Conservation (phyloP, 1,140 invertebrate species). For the Cylas formicarius region DNA sequence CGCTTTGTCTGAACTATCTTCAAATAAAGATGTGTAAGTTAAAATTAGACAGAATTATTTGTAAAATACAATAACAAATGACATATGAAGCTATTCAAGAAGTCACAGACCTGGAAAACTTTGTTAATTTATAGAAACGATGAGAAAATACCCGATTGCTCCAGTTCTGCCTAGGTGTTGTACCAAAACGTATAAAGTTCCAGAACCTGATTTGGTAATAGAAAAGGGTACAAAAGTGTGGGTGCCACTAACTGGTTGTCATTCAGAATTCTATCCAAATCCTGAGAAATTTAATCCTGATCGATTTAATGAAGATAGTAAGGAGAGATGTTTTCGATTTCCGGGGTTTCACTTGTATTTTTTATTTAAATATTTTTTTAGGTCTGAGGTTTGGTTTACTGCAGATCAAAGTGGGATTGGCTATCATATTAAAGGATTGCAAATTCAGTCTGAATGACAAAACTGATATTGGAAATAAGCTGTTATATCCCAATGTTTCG, state of each 20-base stretch:
- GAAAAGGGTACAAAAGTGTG: constrained; percentile 43
- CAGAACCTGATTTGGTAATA: constrained; percentile 30
- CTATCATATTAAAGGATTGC: constrained; percentile 41
- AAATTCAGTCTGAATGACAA: no score
- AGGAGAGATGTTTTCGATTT: no score
- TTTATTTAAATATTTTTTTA: no score
- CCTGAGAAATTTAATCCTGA: constrained; percentile 60
- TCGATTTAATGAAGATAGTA: constrained; percentile 45
- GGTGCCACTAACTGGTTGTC: constrained; percentile 42
- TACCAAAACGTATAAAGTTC: constrained; percentile 31
- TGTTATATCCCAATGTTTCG: no score
- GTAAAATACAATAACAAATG: constrained; percentile 41
- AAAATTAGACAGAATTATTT: constrained; percentile 46
- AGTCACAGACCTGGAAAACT: constrained; percentile 49
- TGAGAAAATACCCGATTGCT: constrained; percentile 44
- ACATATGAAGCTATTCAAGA: constrained; percentile 48
- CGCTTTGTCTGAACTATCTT: constrained; percentile 50
- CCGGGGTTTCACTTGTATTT: neutral
- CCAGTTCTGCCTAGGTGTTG: constrained; percentile 27
- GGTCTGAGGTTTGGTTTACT: constrained; percentile 57
- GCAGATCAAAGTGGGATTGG: constrained; percentile 52
- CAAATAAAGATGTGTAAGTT: constrained; percentile 51
- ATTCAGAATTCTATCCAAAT: constrained; percentile 52
- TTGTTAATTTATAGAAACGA: constrained; percentile 40
- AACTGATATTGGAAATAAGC: no score